Conservation (phyloP, 30 jellyfish, hydroid and myxozoan genomes). For the Haliclystus octoradiatus region DNA sequence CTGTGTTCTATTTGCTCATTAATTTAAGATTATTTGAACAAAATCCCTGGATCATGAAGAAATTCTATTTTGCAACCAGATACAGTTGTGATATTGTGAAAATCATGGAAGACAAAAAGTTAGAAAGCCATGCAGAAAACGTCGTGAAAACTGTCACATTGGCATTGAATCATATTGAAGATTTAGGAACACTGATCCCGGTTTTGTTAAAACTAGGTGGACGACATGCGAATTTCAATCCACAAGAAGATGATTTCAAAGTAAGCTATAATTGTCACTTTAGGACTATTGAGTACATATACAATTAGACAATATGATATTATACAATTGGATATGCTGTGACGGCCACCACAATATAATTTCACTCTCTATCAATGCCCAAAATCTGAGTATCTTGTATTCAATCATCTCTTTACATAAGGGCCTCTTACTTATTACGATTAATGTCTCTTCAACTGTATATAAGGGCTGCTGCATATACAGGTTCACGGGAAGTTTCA, state of each 20-base stretch:
- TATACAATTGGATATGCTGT: no score
- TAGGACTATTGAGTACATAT: no score
- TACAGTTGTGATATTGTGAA: slow-evolving; percentile 20
- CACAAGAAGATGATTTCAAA: slow-evolving; percentile 37
- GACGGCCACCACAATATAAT: no score
- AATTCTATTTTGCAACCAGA: slow-evolving; percentile 40
- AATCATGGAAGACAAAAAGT: slow-evolving; percentile 33
- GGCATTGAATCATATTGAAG: slow-evolving; percentile 31
- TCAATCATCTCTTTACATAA: no score
- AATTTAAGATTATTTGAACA: slow-evolving; percentile 44
- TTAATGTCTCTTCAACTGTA: no score
- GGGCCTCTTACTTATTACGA: no score
- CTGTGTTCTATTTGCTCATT: no score
- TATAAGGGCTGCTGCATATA: no score
- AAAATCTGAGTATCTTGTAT: no score
- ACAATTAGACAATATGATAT: no score
- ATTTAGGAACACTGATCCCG: slow-evolving; percentile 32
- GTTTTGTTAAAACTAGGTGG: slow-evolving; percentile 51
- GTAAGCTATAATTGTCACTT: slow-evolving; percentile 1
- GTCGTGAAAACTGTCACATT: slow-evolving; percentile 43
- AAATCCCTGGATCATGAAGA: slow-evolving; percentile 23
- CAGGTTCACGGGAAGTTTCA: no score
- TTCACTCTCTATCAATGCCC: no score
- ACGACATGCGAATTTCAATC: slow-evolving; percentile 35
- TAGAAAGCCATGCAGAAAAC: slow-evolving; percentile 49